Evolutionary conservation across 2,888 invertebrate species (phyloP).

Genomic region (Perizoma affinitatum): DNA sequence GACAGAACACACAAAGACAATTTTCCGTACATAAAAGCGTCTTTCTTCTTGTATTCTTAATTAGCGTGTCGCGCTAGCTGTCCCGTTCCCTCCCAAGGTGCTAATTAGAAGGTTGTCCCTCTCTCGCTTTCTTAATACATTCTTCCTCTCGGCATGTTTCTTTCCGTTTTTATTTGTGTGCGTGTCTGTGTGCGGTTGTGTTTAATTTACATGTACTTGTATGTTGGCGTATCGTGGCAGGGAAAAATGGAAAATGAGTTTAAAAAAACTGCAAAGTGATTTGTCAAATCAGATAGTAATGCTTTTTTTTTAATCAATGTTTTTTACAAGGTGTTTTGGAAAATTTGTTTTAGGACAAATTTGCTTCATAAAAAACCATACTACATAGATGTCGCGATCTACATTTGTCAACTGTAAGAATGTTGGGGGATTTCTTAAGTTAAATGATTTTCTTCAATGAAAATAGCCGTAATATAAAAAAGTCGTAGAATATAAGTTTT

Average conservation of each 20-base stretch:
- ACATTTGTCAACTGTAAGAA: too few relatives aligned
- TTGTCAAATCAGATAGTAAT: neutral
- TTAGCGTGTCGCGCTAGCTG: slow-evolving; percentile 82
- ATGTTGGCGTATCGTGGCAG: slow-evolving; percentile 73
- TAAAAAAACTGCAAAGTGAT: neutral
- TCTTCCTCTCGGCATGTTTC: slow-evolving; percentile 84
- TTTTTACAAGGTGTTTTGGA: too few relatives aligned
- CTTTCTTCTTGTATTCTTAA: slow-evolving; percentile 89
- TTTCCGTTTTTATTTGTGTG: slow-evolving; percentile 84
- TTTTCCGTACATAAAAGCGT: slow-evolving; percentile 81
- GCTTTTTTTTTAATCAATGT: neutral
- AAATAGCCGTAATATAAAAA: too few relatives aligned
- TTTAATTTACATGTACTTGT: slow-evolving; percentile 84
- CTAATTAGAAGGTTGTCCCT: slow-evolving; percentile 80
- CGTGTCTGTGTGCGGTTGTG: slow-evolving; percentile 83
- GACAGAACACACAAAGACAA: slow-evolving; percentile 59
- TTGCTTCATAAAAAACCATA: too few relatives aligned
- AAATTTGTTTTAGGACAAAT: too few relatives aligned
- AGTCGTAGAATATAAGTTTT: too few relatives aligned
- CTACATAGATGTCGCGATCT: too few relatives aligned
- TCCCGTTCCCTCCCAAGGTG: slow-evolving; percentile 73
- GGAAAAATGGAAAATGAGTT: slow-evolving; percentile 44
- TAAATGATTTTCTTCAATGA: too few relatives aligned
- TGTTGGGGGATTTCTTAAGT: too few relatives aligned
- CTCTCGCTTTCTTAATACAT: slow-evolving; percentile 85